These are phyloP conservation scores for Dynastes tityus DNA, from an alignment of 2,888 invertebrate species.

Conservation along the genomic window DNA sequence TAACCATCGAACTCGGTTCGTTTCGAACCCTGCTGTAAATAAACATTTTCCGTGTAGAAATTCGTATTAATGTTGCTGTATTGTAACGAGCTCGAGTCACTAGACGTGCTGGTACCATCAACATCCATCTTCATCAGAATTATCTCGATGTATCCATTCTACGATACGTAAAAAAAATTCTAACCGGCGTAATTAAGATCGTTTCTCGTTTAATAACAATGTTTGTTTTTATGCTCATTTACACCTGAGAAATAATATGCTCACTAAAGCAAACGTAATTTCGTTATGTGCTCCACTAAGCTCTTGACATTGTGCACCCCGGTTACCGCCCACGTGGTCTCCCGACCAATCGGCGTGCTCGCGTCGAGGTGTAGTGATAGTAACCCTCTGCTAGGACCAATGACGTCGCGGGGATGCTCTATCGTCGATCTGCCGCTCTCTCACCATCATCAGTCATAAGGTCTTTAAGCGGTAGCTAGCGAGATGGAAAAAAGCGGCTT, in stretches of 20 bases:
- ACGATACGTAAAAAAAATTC: not conserved
- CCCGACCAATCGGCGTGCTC: slow-evolving; percentile 51
- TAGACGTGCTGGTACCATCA: slow-evolving; percentile 66
- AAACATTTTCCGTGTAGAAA: slow-evolving; percentile 61
- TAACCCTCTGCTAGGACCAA: slow-evolving; percentile 61
- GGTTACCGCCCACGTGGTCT: slow-evolving; percentile 57
- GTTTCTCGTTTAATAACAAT: slow-evolving; percentile 10
- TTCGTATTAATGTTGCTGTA: slow-evolving; percentile 60
- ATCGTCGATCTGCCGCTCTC: slow-evolving; percentile 28
- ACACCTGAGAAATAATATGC: slow-evolving; percentile 48
- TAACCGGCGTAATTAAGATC: slow-evolving; percentile 14
- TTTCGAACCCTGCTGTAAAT: slow-evolving; percentile 47
- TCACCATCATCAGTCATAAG: slow-evolving; percentile 11
- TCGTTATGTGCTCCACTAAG: slow-evolving; percentile 53
- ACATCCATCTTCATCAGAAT: slow-evolving; percentile 60
- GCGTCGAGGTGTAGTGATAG: slow-evolving; percentile 60
- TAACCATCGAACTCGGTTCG: slow-evolving; percentile 52
- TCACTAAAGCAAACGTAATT: slow-evolving; percentile 54
- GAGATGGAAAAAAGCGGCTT: slow-evolving; percentile 46
- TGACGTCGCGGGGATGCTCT: slow-evolving; percentile 49
- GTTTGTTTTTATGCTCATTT: slow-evolving; percentile 30
- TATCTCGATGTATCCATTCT: slow-evolving; percentile 21
- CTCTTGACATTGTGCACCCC: slow-evolving; percentile 52
- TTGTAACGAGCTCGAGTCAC: slow-evolving; percentile 65
- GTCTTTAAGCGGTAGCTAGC: slow-evolving; percentile 21